Percentiles rank a stretch among this genome's conserved stretches.
phyloP scores from a whole-genome alignment of 2,797 vertebrate genomes.

The Columba guinea region DNA sequence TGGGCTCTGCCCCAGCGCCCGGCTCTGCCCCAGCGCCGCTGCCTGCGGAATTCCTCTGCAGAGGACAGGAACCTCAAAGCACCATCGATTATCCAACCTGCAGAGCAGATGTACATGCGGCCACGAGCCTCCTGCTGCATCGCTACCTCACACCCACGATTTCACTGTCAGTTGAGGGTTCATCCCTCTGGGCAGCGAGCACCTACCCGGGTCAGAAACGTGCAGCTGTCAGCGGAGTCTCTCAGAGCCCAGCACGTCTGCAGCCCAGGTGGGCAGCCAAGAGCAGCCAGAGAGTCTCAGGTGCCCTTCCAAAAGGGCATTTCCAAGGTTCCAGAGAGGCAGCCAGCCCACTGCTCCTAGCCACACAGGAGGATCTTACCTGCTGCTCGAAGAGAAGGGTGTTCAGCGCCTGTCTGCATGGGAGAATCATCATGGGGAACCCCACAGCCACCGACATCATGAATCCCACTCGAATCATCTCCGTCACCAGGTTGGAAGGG shows the following conservation, averaged over 20 bases:
- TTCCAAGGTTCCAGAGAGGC: neutral
- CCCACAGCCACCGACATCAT: conserved; percentile 98
- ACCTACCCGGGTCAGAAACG: neutral
- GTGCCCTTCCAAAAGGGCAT: neutral
- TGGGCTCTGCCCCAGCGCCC: too few relatives aligned
- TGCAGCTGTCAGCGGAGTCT: rapidly evolving
- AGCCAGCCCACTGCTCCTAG: neutral
- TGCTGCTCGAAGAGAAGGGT: conserved; percentile 98
- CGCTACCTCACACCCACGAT: neutral
- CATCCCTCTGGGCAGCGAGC: neutral
- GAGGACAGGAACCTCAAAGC: neutral
- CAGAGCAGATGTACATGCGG: neutral
- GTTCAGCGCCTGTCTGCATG: conserved; percentile 95
- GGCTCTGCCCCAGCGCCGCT: neutral
- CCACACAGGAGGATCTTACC: conserved; percentile 71
- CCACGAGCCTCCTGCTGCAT: neutral
- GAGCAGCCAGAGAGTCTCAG: neutral
- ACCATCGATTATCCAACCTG: neutral
- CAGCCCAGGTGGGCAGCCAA: neutral
- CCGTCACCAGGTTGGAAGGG: conserved; percentile 95
- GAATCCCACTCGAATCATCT: conserved; percentile 94
- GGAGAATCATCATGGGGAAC: conserved; percentile 99
- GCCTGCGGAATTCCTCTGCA: neutral
- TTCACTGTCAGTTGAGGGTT: neutral
- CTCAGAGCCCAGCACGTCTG: neutral